Conservation (phyloP, 2,888 invertebrate species). For the Drosophila mimica region DNA sequence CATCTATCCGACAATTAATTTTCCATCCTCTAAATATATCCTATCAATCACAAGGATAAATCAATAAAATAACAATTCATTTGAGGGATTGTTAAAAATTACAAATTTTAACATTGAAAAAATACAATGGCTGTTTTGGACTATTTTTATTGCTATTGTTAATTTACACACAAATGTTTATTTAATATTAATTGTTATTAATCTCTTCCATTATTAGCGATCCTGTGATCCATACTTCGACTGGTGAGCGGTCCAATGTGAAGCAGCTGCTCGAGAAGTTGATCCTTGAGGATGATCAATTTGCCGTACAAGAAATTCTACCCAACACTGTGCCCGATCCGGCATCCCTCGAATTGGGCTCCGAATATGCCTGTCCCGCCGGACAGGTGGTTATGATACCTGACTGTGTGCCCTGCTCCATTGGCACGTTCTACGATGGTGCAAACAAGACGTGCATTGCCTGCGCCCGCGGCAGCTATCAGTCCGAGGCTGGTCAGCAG, state of each 20-base stretch:
- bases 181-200: neutral
- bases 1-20: neutral
- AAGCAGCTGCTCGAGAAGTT: constrained; percentile 94
- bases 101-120: neutral
- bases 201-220: constrained; percentile 87
- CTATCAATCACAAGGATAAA: neutral
- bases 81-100: neutral
- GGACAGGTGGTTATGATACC: constrained; percentile 98
- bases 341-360: constrained; percentile 93
- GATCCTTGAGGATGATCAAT: constrained; percentile 96
- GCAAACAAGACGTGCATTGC: constrained; percentile 91
- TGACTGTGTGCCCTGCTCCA: constrained; percentile 96
- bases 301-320: constrained; percentile 95
- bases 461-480: constrained; percentile 95
- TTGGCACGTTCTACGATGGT: constrained; percentile 94
- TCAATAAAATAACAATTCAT: neutral
- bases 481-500: constrained; percentile 95
- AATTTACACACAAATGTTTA: neutral
- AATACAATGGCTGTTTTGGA: neutral
- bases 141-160: neutral
- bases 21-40: neutral
- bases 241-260: constrained; percentile 94
- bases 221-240: constrained; percentile 94
- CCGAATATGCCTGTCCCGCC: constrained; percentile 96
- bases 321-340: constrained; percentile 98